Evolutionary conservation across 2,888 invertebrate species (phyloP).

Genomic region (Synanthedon formicaeformis): DNA sequence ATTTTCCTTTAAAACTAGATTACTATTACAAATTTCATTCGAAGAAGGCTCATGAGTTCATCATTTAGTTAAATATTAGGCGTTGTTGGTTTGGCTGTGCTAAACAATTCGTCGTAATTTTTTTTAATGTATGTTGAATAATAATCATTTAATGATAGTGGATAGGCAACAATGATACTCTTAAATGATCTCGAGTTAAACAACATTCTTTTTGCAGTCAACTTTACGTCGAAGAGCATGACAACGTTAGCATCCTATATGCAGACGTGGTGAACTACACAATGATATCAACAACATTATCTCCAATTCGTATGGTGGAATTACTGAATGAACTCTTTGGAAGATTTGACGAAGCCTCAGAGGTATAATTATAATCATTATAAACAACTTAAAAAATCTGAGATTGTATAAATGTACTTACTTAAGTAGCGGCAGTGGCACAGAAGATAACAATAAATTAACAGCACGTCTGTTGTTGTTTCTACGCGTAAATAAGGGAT

Average conservation of each 20-base stretch:
- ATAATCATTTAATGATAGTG: not conserved
- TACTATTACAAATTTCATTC: no score
- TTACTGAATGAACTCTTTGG: constrained; percentile 92
- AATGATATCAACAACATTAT: constrained; percentile 84
- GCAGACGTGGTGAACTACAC: constrained; percentile 96
- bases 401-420: no score
- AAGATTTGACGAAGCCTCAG: constrained; percentile 90
- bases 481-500: no score
- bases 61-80: no score
- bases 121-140: not conserved
- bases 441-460: no score
- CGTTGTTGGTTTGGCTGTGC: not conserved
- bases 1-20: no score
- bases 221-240: constrained; percentile 87
- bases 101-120: not conserved
- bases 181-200: not conserved
- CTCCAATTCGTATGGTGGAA: constrained; percentile 85
- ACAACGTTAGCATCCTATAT: constrained; percentile 90
- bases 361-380: constrained; percentile 54
- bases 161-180: not conserved
- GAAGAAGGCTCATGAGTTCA: no score
- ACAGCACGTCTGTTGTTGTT: no score
- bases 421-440: no score
- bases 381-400: no score
- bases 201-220: constrained; percentile 71